Evolutionary conservation across 2,113 vertebrate genomes (phyloP), one percentile per base, ranked within the genome.

Genomic region (Oncorhynchus gorbuscha): DNA sequence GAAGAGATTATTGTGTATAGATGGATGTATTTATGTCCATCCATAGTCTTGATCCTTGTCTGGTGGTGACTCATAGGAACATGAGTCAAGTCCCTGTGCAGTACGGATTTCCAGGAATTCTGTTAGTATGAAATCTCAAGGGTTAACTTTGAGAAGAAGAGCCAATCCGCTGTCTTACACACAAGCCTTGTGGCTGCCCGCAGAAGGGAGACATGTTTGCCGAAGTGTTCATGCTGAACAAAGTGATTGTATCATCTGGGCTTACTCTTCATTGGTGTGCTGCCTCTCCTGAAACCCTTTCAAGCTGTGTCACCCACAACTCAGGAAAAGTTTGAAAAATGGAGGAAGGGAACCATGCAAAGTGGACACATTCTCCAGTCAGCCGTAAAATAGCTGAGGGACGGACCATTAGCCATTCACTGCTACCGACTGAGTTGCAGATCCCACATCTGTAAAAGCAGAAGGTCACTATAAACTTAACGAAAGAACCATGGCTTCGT

Each of bases 351-450:
- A 90, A 88, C 88, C 91, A 90, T 90, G 90, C 88, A 90, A 92
- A 92, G 91, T 90, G 89, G 90, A 89, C 89, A 88, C 77, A 85
- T 89, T 91, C 87, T 90, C 89, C 90, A 91, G 85, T 85, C 89
- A 89, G 87, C 89, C 90, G 89, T 91, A 92, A 91, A 92, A 91
- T 90, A 88, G 89, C 88, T 81, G 73, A 80, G 89, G 68, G 88
- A 89, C 69, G 91, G 85, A 83, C 89, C 90, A 91, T 91, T 91
- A 90, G 85, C 83, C 88, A 88, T 91, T 86, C 28, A 81, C 85
- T 4, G 84, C 85, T 80, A 77, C 85, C 81, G 81, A 84, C 78
- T 49, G 75, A 80, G 81, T 78, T 81, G 78, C 83, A 85, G 80
- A 87, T 87, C 82, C 77, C 48, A 80, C 83, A 83, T 87, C 84